These are phyloP conservation scores for Synanceia verrucosa DNA, from an alignment of 2,797 vertebrate species.

Conservation along the genomic window DNA sequence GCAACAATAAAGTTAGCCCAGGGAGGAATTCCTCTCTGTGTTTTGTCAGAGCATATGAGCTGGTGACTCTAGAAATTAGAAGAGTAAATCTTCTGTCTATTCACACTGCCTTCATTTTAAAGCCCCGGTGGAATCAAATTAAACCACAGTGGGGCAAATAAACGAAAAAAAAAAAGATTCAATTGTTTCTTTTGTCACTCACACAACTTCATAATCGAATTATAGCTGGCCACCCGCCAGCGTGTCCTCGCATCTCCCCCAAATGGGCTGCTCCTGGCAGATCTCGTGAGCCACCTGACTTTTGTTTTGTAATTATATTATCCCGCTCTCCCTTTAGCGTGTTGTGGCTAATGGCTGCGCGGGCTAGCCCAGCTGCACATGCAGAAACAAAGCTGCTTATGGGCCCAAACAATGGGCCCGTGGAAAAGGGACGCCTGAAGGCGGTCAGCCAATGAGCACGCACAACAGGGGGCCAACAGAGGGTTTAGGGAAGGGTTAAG, in stretches of 20 bases:
- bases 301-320: constrained; percentile 86
- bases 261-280: constrained; percentile 70
- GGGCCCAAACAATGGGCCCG: constrained; percentile 78
- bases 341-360: constrained; percentile 80
- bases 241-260: constrained; percentile 69
- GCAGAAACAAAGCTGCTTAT: constrained; percentile 85
- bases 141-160: constrained; percentile 76
- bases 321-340: constrained; percentile 76
- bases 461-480: constrained; percentile 77
- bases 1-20: constrained; percentile 49
- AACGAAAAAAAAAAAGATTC: constrained; percentile 75
- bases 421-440: constrained; percentile 81
- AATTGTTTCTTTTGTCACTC: constrained; percentile 82
- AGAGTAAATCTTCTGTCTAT: constrained; percentile 81
- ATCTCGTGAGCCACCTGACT: constrained; percentile 81
- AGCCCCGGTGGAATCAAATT: constrained; percentile 74
- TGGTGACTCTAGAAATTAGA: constrained; percentile 74
- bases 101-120: constrained; percentile 66
- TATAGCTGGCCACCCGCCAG: constrained; percentile 82
- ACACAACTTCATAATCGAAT: constrained; percentile 84
- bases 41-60: constrained; percentile 63
- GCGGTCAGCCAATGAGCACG: constrained; percentile 80
- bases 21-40: constrained; percentile 49
- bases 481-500: constrained; percentile 79
- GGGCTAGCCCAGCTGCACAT: constrained; percentile 82